phyloP scores from a whole-genome alignment of 2,888 invertebrate species.

The Erpobdella octoculata region DNA sequence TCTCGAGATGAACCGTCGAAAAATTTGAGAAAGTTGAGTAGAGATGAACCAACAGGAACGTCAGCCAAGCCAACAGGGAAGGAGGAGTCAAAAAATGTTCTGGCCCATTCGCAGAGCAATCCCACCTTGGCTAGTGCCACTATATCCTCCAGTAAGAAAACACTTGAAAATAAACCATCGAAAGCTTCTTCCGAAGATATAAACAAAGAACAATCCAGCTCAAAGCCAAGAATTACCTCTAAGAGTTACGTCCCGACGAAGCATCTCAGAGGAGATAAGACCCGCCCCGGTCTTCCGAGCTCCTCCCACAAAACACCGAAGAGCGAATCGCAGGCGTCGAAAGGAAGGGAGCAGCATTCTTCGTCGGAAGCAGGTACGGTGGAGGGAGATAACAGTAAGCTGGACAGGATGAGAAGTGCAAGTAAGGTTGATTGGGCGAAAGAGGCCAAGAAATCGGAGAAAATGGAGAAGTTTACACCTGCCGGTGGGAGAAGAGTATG shows the following conservation, averaged over 20 bases:
- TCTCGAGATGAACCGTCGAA: background rate
- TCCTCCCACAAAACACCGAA: background rate
- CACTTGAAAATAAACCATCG: constrained; percentile 21
- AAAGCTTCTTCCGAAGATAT: constrained; percentile 23
- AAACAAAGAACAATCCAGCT: constrained; percentile 17
- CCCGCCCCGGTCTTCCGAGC: background rate
- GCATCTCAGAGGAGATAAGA: too few species aligned
- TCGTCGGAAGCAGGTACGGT: background rate
- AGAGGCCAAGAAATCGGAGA: constrained; percentile 9
- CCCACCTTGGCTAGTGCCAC: background rate
- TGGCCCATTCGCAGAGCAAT: constrained; percentile 10
- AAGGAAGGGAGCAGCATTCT: background rate
- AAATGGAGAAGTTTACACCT: constrained; percentile 19
- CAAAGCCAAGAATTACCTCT: background rate
- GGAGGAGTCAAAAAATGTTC: background rate
- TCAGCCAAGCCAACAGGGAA: too few species aligned
- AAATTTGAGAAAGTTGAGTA: background rate
- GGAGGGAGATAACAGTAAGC: background rate
- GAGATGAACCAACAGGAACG: background rate
- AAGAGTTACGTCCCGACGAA: too few species aligned
- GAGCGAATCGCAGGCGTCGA: constrained; percentile 27
- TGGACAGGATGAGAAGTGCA: background rate
- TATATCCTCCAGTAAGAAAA: too few species aligned
- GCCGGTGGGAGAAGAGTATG: background rate
- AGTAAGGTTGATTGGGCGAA: background rate